Evolutionary conservation across 1,140 invertebrate genomes (phyloP), one percentile per base, ranked within the genome.

Genomic region (Bradynema listronoti): DNA sequence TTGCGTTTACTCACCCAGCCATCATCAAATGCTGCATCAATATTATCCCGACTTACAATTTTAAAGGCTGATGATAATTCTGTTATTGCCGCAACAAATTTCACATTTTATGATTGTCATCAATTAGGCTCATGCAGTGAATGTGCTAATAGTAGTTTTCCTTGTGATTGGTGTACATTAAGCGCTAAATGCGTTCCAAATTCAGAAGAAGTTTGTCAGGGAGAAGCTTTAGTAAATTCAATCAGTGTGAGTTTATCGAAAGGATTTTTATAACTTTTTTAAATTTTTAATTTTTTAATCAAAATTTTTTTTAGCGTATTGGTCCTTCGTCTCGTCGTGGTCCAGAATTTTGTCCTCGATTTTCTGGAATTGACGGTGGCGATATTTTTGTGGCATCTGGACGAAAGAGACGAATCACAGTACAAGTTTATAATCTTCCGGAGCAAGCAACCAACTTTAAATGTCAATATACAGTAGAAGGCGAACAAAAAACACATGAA

Each of bases 71-170:
- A 29, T 32, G 71, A 75, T 42, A 39, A 45, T 11, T 33, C 58
- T 14, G 43, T 69, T 27, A 45, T 77, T 2, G 76, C 76, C 49
- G 69, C 73, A 11, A 69, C 71, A 2, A 77, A 77, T 46, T 77
- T 77, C 58, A 78, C 74, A 6, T 77, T 77, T 51, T 77, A 62
- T 52, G 74, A 77, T 39, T 77, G 74, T 55, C 61, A 67, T 46
- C 67, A 74, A 39, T 64, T 69, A 30, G 41, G 32, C 0, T 49
- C 65, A 9, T 82, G 81, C 63, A 75, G 74, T 25, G 72, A 65
- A 14, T 82, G 81, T 63, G 79, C 79, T 0, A 51, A 66, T 16
- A 80, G 79, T 56, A 54, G 73, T 25, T 82, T 80, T 49, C 79
- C 79, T 6, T 82, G 81, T 61, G 80, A 79, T 30, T 82, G 74